Evolutionary conservation across 2,113 vertebrate species (phyloP).

Genomic region (Heloderma charlesbogerti): DNA sequence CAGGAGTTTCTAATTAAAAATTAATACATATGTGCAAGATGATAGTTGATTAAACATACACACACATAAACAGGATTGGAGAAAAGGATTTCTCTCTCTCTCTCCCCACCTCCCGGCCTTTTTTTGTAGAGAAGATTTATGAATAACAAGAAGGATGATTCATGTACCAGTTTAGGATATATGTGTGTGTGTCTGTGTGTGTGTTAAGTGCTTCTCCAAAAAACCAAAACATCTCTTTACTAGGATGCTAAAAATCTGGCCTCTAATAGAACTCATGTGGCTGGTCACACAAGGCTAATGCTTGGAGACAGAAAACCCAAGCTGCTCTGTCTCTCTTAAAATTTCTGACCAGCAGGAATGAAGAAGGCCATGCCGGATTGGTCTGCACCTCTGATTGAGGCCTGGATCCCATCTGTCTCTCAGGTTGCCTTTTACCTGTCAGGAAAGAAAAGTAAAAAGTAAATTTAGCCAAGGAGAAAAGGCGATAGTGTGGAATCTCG

Average conservation of each 20-base stretch:
- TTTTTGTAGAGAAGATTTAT: neutral
- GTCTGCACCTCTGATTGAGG: neutral
- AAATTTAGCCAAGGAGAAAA: neutral
- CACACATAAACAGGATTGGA: neutral
- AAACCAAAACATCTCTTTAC: neutral
- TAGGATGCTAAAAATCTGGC: neutral
- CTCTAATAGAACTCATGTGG: neutral
- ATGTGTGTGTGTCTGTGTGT: too few species aligned
- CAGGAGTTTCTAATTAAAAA: neutral
- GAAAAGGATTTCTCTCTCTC: neutral
- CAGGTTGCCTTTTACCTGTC: constrained; percentile 9
- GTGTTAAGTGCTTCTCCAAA: too few species aligned
- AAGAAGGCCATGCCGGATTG: rapidly evolving
- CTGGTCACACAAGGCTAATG: neutral
- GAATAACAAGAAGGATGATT: neutral
- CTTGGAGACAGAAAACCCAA: neutral
- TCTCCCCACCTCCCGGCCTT: too few species aligned
- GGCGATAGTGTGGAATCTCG: neutral
- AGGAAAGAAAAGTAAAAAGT: neutral
- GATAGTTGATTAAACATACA: neutral
- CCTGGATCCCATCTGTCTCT: neutral
- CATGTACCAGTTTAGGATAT: too few species aligned
- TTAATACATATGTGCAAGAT: neutral
- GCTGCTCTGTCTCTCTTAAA: neutral
- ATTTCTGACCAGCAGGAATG: neutral